phyloP scores from a whole-genome alignment of 37 sponge, comb jelly and placozoan genomes.

The Cladorhizidae sp. region DNA sequence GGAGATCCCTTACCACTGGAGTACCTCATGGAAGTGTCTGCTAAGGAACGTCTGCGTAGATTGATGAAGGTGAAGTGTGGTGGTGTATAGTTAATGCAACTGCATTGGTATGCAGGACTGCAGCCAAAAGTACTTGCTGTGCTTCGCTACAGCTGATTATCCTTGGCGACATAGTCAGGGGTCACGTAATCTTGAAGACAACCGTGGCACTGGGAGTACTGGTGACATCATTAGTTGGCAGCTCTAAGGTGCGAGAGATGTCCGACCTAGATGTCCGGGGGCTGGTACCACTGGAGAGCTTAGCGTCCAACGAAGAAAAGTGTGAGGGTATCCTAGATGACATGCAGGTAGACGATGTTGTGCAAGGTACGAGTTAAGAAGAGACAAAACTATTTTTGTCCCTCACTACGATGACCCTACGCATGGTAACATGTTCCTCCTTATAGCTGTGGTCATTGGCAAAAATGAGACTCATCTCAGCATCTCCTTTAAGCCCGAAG shows the following conservation, averaged over 20 bases:
- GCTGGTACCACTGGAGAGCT: constrained; percentile 33
- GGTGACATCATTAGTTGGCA: constrained; percentile 26
- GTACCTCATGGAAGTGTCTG: not conserved
- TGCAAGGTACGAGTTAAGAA: constrained; percentile 6
- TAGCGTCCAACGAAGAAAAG: constrained; percentile 6
- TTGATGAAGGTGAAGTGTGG: not conserved
- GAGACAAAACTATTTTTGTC: not conserved
- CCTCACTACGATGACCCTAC: too few species aligned
- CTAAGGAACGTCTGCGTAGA: not conserved
- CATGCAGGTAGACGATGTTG: constrained; percentile 34
- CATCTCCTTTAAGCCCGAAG: not conserved
- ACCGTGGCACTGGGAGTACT: constrained; percentile 21
- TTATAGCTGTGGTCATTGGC: not conserved
- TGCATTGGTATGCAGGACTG: too few species aligned
- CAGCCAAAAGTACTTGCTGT: too few species aligned
- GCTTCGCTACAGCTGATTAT: constrained; percentile 23
- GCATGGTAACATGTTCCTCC: not conserved
- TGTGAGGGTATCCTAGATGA: constrained; percentile 42
- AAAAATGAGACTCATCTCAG: not conserved
- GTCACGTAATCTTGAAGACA: constrained; percentile 36
- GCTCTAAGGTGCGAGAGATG: constrained; percentile 40
- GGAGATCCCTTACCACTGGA: constrained; percentile 12
- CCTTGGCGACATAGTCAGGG: constrained; percentile 58
- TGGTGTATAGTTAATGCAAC: too few species aligned
- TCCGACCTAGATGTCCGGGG: constrained; percentile 42